Evolutionary conservation across 2,888 invertebrate species (phyloP).

Genomic region (Trileptium ribeirensis): DNA sequence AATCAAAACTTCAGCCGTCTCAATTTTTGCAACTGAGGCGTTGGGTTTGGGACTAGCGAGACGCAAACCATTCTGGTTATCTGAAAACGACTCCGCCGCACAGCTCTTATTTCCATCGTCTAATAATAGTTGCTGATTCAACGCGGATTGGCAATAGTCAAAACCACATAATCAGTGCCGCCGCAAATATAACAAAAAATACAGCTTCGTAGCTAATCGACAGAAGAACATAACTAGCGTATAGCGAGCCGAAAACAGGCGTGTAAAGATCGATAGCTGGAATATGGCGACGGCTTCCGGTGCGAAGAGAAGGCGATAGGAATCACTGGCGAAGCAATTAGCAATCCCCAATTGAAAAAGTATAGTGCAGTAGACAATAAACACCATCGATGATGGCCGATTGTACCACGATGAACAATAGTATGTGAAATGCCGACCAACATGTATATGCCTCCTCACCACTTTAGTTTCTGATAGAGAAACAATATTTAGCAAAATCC

Average conservation of each 20-base stretch:
- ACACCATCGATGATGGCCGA: not conserved
- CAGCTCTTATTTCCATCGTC: no score
- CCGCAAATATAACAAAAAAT: not conserved
- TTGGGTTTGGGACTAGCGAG: not conserved
- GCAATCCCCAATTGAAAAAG: not conserved
- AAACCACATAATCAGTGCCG: not conserved
- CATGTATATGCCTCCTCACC: not conserved
- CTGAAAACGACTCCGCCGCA: not conserved
- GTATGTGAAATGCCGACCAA: not conserved
- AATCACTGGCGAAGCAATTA: not conserved
- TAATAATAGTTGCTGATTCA: no score
- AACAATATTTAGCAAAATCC: no score
- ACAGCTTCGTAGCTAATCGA: not conserved
- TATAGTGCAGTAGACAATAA: not conserved
- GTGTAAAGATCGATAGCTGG: no score
- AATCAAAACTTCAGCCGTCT: slow-evolving; percentile 34
- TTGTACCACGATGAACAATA: not conserved
- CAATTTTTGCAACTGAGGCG: not conserved
- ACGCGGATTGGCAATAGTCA: not conserved
- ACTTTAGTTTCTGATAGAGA: no score
- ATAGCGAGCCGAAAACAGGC: not conserved
- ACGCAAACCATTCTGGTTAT: no score
- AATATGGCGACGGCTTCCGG: not conserved
- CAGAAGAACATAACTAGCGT: not conserved
- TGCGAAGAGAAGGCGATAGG: not conserved